Percentiles rank a stretch among this genome's conserved stretches.
phyloP scores from a whole-genome alignment of 2,113 vertebrate species.

The Oryzias melastigma region DNA sequence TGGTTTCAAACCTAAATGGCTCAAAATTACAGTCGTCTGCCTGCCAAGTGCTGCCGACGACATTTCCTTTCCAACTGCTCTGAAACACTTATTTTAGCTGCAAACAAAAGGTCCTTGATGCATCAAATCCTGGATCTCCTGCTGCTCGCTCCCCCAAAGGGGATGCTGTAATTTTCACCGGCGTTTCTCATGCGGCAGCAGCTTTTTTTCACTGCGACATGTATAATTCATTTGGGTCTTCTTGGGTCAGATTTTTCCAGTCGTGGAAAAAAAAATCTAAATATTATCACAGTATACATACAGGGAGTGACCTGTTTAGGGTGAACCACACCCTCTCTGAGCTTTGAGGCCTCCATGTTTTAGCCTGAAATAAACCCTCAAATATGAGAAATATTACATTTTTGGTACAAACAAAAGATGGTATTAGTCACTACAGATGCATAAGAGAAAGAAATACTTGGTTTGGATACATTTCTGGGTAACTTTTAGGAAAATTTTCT shows the following conservation, averaged over 20 bases:
- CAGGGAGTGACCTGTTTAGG: no score
- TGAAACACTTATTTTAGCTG: constrained; percentile 48
- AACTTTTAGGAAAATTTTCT: no score
- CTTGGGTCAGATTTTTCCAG: constrained; percentile 15
- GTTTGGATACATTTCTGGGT: no score
- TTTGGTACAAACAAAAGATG: no score
- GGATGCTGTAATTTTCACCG: constrained; percentile 66
- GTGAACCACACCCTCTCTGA: no score
- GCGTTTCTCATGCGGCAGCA: constrained; percentile 24
- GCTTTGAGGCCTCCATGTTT: no score
- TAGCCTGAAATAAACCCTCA: no score
- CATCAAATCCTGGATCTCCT: constrained; percentile 64
- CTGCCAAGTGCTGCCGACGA: constrained; percentile 34
- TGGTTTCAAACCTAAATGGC: constrained; percentile 58
- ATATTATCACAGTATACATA: background rate
- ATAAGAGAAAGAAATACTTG: no score
- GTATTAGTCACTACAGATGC: no score
- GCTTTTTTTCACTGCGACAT: constrained; percentile 15
- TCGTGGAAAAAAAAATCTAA: background rate
- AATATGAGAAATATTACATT: no score
- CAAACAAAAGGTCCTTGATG: constrained; percentile 71
- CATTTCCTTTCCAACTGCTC: constrained; percentile 45
- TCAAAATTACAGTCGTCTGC: constrained; percentile 51
- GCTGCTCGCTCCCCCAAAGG: constrained; percentile 61
- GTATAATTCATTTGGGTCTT: constrained; percentile 26